Evolutionary conservation across 2,888 invertebrate genomes (phyloP), one percentile per base, ranked within the genome.

Genomic region (Dynastes grantii): DNA sequence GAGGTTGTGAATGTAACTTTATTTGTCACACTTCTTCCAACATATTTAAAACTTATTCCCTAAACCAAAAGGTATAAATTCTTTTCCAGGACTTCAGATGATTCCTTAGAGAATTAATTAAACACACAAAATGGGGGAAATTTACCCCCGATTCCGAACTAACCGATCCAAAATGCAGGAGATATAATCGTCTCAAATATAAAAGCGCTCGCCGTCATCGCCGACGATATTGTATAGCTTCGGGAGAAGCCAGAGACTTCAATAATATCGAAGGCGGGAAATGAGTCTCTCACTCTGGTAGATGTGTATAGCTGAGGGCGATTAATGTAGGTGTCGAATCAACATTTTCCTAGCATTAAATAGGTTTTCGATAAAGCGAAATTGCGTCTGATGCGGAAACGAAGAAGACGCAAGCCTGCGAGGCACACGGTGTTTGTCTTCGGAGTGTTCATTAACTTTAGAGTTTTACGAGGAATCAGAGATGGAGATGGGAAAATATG

Each of bases 191-290:
- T 76, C 80, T 76, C 78, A 78, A 79, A 8, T 78, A 80, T 71
- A 79, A 79, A 79, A 80, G 78, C 70, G 78, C 71, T 11, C 9
- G 78, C 67, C 22, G 55, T 77, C 45, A 45, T 11, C 45, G 45
- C 45, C 45, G 45, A 45, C 11, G 81, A 80, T 81, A 81, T 81
- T 81, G 80, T 80, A 81, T 81, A 80, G 81, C 80, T 79, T 76
- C 77, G 79, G 76, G 79, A 78, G 78, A 65, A 65, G 27, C 29
- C 51, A 81, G 78, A 81, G 78, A 80, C 63, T 80, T 76, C 79
- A 79, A 81, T 81, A 81, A 16, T 16, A 45, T 79, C 76, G 73
- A 55, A 49, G 77, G 73, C 77, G 78, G 80, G 81, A 81, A 81
- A 81, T 80, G 81, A 81, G 78, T 78, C 78, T 76, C 58, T 40